These are phyloP conservation scores for Poicephalus gulielmi DNA, from an alignment of 2,113 vertebrate species.

Conservation along the genomic window DNA sequence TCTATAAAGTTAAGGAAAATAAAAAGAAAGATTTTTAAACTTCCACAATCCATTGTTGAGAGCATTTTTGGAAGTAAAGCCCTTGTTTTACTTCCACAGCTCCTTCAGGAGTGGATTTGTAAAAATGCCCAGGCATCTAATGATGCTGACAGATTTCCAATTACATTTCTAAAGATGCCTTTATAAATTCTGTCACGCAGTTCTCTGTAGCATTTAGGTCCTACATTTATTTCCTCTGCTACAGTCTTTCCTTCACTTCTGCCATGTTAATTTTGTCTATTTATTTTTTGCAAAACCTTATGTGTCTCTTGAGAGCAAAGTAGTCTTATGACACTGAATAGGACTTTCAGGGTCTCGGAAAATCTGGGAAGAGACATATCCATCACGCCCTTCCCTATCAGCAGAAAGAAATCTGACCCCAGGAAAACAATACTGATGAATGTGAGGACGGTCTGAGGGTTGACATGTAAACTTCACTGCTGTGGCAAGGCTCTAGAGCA, in stretches of 20 bases:
- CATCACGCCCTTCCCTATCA: background rate
- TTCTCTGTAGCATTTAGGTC: background rate
- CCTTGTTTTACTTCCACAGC: background rate
- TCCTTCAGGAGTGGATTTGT: constrained; percentile 8
- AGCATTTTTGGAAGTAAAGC: background rate
- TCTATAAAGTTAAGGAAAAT: background rate
- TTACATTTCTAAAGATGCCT: background rate
- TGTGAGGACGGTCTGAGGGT: background rate
- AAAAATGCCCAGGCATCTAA: background rate
- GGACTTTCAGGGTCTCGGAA: background rate
- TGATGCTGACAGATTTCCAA: background rate
- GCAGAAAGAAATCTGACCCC: background rate
- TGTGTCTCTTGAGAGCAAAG: background rate
- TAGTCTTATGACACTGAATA: background rate
- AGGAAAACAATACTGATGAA: background rate
- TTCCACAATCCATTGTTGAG: background rate
- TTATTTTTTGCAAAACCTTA: background rate
- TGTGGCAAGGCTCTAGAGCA: background rate
- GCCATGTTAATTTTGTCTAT: background rate
- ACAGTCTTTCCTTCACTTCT: background rate
- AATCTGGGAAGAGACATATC: background rate
- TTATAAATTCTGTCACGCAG: background rate
- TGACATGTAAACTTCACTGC: background rate
- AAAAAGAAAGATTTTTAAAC: background rate
- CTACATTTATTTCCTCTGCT: background rate